Conservation (phyloP, 2,888 invertebrate genomes). For the Polylopha cassiicola region DNA sequence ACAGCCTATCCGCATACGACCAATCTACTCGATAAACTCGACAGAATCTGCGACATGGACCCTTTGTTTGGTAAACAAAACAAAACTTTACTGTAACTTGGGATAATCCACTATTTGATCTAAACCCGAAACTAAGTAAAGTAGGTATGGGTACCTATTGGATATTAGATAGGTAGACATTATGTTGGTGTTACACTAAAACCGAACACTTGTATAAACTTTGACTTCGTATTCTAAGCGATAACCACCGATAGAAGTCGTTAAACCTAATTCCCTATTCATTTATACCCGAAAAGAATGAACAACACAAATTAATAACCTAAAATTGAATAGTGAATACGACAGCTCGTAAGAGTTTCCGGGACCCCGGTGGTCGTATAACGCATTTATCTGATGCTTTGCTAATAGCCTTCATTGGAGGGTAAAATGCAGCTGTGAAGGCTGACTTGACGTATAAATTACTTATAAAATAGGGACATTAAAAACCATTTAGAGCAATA, state of each 20-base stretch:
- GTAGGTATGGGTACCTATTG: too few species aligned
- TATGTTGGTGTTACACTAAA: too few species aligned
- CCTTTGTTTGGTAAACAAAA: too few species aligned
- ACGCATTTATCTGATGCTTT: slow-evolving; percentile 61
- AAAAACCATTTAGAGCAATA: slow-evolving; percentile 74
- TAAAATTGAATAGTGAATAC: slow-evolving; percentile 22
- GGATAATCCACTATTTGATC: too few species aligned
- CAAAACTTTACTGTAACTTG: too few species aligned
- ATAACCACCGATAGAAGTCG: slow-evolving; percentile 24
- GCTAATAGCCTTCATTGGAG: slow-evolving; percentile 65
- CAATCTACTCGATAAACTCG: too few species aligned
- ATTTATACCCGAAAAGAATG: slow-evolving; percentile 24
- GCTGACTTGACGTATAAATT: slow-evolving; percentile 57
- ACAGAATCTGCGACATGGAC: too few species aligned
- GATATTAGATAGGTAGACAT: too few species aligned
- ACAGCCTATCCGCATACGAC: slow-evolving; percentile 31
- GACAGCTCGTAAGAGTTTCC: slow-evolving; percentile 51
- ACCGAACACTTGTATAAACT: too few species aligned
- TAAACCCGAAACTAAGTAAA: too few species aligned
- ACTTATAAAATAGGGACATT: slow-evolving; percentile 71
- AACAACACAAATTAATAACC: slow-evolving; percentile 34
- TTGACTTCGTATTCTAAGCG: too few species aligned
- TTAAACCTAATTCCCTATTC: slow-evolving; percentile 25
- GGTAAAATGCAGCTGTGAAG: slow-evolving; percentile 66
- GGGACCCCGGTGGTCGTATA: slow-evolving; percentile 42